Evolutionary conservation across 2,113 vertebrate genomes (phyloP), one percentile per base, ranked within the genome.

Genomic region (Atherinomorus stipes): DNA sequence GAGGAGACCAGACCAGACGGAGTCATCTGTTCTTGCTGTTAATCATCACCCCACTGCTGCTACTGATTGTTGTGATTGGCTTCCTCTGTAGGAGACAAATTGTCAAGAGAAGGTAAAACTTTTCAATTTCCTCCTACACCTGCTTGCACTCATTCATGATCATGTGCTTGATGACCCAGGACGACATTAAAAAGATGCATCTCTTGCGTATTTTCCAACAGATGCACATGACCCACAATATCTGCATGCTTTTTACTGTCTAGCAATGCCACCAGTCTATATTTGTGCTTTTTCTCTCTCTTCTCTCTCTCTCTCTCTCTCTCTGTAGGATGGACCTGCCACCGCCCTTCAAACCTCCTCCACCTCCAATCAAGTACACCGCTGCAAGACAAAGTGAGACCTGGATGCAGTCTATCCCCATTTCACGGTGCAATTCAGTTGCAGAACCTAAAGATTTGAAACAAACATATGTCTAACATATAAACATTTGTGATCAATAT

Each of bases 341-440:
- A 0, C 92, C 90, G 26, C 58, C 93, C 0, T 94, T 94, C 85
- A 94, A 94, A 49, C 93, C 93, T 6, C 93, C 94, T 37, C 94
- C 92, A 18, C 93, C 92, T 74, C 94, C 92, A 4, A 61, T 89
- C 19, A 93, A 92, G 76, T 93, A 94, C 34, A 67, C 83, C 8
- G 34, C 85, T 56, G 67, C 23, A 25, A 77, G 53, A 60, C 37
- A 13, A 11, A 4, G 0, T 1, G 60, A 84, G 23, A 47, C 11
- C 31, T 37, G 54, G 3, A 16, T 31, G 18, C 54, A 70, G 63
- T 7, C 1, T 18, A 81, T 75, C 44, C 71, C 79, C 26, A 59
- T 21, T 16, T 70, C 79, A 1, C 75, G 78, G 52, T 89, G 83
- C 34, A 54, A 82, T 68, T 87, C 80, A 0, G 13, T 72, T n/a